A percentile compares a stretch with the other conserved stretches of the same genome.
Evolutionary conservation across 2,113 vertebrate species (phyloP).

Genomic region (Xerus inauris): DNA sequence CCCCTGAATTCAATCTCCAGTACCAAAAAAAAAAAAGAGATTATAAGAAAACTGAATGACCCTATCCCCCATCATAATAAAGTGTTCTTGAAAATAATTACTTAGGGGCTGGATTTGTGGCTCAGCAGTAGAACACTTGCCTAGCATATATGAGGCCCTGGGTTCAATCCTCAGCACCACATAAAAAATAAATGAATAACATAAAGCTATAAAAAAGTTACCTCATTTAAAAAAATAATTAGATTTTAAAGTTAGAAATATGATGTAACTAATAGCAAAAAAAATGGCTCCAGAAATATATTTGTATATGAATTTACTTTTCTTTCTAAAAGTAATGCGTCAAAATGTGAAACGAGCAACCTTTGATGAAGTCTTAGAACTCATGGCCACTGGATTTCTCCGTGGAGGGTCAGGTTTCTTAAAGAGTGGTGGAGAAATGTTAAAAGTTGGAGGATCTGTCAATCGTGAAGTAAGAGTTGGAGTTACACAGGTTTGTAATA

Average conservation of each 20-base stretch:
- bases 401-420: slow-evolving; percentile 98
- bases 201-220: too few relatives aligned
- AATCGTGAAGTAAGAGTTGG: slow-evolving; percentile 99
- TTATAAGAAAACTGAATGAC: slow-evolving; percentile 17
- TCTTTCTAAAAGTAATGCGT: slow-evolving; percentile 93
- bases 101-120: too few relatives aligned
- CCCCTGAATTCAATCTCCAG: too few relatives aligned
- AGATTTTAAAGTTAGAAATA: slow-evolving; percentile 48
- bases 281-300: background rate
- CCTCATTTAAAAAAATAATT: too few relatives aligned
- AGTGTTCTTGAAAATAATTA: background rate
- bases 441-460: slow-evolving; percentile 97
- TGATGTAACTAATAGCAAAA: background rate
- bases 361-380: slow-evolving; percentile 97
- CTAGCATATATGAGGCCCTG: too few relatives aligned
- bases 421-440: slow-evolving; percentile 98
- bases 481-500: slow-evolving; percentile 95
- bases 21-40: too few relatives aligned
- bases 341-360: slow-evolving; percentile 98
- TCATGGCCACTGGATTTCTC: slow-evolving; percentile 98
- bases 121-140: too few relatives aligned
- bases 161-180: too few relatives aligned
- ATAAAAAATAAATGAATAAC: too few relatives aligned
- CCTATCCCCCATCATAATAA: background rate
- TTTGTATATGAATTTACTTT: slow-evolving; percentile 56